Percentiles rank a stretch among this genome's conserved stretches.
Conservation (phyloP, 2,113 vertebrate genomes). For the Megaceryle maxima region DNA sequence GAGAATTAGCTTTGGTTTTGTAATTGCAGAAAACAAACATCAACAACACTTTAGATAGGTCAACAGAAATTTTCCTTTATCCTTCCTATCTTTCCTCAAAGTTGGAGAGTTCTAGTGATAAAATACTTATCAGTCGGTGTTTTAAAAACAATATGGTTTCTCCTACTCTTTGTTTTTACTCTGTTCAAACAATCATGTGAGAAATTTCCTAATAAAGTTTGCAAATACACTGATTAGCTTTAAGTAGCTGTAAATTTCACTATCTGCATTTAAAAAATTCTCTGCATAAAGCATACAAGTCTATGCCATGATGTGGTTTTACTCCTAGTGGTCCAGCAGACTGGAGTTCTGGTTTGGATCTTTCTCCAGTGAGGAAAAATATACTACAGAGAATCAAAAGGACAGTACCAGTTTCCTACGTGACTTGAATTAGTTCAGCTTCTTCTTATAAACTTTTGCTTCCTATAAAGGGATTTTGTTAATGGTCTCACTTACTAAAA, state of each 20-base stretch:
- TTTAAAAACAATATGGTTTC: not conserved
- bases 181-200: not conserved
- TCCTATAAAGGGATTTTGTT: constrained; percentile 3
- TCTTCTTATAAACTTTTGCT: not conserved
- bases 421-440: not conserved
- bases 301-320: not conserved
- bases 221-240: not conserved
- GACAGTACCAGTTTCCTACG: not conserved
- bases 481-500: not conserved
- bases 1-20: not conserved
- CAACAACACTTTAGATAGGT: not conserved
- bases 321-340: not conserved
- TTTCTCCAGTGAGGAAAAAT: not conserved
- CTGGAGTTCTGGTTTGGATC: not conserved
- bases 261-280: not conserved
- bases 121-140: not conserved
- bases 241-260: not conserved
- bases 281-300: not conserved
- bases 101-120: not conserved
- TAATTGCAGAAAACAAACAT: not conserved
- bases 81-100: not conserved
- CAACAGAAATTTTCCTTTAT: not conserved
- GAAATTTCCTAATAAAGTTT: not conserved
- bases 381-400: not conserved
- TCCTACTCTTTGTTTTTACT: not conserved